Base-by-base conservation (phyloP, 2,113 vertebrate genomes). In the Tetraodon nigroviridis region DNA sequence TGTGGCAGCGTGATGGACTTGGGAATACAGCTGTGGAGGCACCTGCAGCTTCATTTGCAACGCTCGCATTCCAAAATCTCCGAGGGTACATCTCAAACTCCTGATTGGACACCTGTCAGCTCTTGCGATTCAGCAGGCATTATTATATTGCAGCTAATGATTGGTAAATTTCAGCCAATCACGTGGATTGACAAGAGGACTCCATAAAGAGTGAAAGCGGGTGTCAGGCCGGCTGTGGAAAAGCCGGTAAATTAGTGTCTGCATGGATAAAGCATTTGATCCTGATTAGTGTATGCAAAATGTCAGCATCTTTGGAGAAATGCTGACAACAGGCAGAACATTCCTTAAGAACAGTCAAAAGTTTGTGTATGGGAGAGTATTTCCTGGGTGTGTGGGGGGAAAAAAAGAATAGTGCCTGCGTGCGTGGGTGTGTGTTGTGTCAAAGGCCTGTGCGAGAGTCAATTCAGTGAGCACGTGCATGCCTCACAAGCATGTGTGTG, bases 61-160 rank as follows among this genome's bases (percentile, higher is more conserved):
- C 1, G 84, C 88, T 91, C 89, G 88, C 87, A 90, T 90, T 93
- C 90, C 32, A 87, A 84, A 84, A 89, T 92, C 85, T 84, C 80
- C 70, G 84, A 90, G 86, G 78, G 72, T 82, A 87, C 86, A 89
- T 92, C 91, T 93, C 89, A 92, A 90, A 78, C 78, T 90, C 91
- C 86, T 92, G 88, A 93, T 92, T 90, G 91, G 89, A 82, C 83
- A 91, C 90, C 90, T 92, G 90, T 90, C 92, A 92, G 86, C 90
- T 89, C 58, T 84, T 84, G 69, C 70, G 76, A 87, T 71, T 79
- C 84, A 84, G 71, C 82, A 80, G 76, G 75, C 88, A 84, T 88
- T 87, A 85, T 82, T 88, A 88, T 78, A 75, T 63, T 88, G 83
- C 61, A 76, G 45, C 79, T 92, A 91, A 91, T 87, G 89, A 90